These are phyloP conservation scores for Lochmaea capreae DNA, from an alignment of 2,888 invertebrate species.

Conservation along the genomic window DNA sequence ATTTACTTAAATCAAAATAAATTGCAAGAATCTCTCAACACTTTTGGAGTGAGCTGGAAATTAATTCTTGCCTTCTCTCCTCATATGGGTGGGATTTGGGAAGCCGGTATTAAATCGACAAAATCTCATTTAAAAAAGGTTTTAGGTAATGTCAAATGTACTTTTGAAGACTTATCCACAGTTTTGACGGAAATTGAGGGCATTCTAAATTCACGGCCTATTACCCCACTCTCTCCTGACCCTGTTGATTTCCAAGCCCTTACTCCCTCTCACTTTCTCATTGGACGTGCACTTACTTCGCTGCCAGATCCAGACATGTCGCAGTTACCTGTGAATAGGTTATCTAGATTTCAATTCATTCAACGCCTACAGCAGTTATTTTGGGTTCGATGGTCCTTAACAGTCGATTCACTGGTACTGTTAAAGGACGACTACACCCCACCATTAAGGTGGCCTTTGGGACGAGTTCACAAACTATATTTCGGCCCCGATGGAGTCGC, in stretches of 20 bases:
- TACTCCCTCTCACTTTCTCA: not conserved
- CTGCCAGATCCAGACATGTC: not conserved
- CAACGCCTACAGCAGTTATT: not conserved
- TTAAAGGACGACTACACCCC: not conserved
- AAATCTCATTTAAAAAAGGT: not conserved
- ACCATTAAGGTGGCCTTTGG: not conserved
- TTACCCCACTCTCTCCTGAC: not conserved
- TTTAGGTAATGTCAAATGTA: not conserved
- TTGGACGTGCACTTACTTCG: not conserved
- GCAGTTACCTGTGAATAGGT: not conserved
- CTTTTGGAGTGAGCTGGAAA: not conserved
- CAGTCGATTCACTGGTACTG: not conserved
- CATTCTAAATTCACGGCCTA: not conserved
- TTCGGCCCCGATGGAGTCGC: not conserved
- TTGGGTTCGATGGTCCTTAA: not conserved
- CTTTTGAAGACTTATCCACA: not conserved
- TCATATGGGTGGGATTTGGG: not conserved
- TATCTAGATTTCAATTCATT: not conserved
- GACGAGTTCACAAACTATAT: not conserved
- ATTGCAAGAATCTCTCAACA: not conserved
- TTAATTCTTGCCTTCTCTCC: not conserved
- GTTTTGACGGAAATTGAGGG: not conserved
- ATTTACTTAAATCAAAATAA: not conserved
- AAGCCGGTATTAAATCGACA: not conserved
- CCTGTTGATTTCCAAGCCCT: not conserved